These are phyloP conservation scores for Stigmatopora argus DNA, from an alignment of 2,113 vertebrate genomes.

Conservation along the genomic window DNA sequence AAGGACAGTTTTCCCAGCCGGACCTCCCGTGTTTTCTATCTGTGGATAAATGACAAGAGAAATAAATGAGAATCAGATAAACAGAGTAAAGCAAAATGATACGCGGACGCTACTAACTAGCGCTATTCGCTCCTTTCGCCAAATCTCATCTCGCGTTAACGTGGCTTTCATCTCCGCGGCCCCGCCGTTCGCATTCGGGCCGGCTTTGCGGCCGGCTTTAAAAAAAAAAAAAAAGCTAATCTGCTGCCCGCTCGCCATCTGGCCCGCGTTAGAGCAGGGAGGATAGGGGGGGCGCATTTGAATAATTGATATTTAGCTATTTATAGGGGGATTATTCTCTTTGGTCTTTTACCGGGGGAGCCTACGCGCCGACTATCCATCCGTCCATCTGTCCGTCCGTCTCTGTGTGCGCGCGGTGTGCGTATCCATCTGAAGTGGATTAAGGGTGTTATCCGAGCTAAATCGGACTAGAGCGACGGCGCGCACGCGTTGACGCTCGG, in stretches of 20 bases:
- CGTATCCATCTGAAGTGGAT: conserved; percentile 63
- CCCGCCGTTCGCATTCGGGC: conserved; percentile 44
- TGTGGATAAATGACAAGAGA: too few species aligned
- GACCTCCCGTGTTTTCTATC: too few species aligned
- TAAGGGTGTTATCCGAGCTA: conserved; percentile 63
- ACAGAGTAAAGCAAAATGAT: too few species aligned
- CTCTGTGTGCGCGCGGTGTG: conserved; percentile 41
- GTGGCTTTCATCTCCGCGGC: conserved; percentile 52
- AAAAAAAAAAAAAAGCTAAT: conserved; percentile 55
- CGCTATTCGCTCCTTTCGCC: conserved; percentile 11
- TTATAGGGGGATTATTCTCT: conserved; percentile 65
- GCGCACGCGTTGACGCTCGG: conserved; percentile 8
- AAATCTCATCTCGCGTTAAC: conserved; percentile 51
- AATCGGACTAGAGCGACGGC: conserved; percentile 54
- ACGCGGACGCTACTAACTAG: too few species aligned
- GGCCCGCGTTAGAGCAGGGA: conserved; percentile 61
- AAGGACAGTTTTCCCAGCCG: too few species aligned
- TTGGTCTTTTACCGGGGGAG: conserved; percentile 46
- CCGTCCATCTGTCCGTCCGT: conserved; percentile 23
- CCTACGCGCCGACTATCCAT: conserved; percentile 18
- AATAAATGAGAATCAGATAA: too few species aligned
- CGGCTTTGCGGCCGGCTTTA: conserved; percentile 60
- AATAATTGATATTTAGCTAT: conserved; percentile 72
- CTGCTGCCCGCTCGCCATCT: conserved; percentile 64
- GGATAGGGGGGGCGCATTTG: conserved; percentile 53